Evolutionary conservation across 2,113 vertebrate species (phyloP).

Genomic region (Aegithalos caudatus): DNA sequence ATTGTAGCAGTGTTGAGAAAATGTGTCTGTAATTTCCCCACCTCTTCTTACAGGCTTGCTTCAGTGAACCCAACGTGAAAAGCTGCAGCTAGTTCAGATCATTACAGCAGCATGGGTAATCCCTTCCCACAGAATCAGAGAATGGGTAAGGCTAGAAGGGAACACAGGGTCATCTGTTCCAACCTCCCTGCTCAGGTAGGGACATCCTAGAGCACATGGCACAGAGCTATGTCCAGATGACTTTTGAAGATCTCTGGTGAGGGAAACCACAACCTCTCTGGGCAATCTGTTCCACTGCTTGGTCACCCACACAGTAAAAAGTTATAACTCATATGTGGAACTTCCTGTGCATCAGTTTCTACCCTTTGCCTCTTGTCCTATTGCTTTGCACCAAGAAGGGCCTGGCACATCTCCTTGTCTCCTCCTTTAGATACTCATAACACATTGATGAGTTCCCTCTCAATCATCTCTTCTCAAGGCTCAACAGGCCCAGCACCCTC

Average conservation of each 20-base stretch:
- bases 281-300: not conserved
- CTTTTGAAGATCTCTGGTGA: not conserved
- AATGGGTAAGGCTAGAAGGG: not conserved
- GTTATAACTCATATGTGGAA: not conserved
- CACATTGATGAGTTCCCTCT: not conserved
- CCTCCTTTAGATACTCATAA: not conserved
- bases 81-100: not conserved
- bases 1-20: not conserved
- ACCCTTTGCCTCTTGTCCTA: not conserved
- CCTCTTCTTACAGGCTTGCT: not conserved
- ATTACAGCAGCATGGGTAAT: not conserved
- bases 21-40: not conserved
- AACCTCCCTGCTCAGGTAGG: not conserved
- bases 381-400: not conserved
- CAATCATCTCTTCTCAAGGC: not conserved
- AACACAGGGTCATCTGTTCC: not conserved
- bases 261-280: not conserved
- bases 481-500: not conserved
- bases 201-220: not conserved
- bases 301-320: accelerated
- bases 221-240: not conserved
- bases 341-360: not conserved
- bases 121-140: not conserved
- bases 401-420: not conserved
- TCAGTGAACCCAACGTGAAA: not conserved